Conservation (phyloP, 2,797 vertebrate genomes). For the Hipposideros larvatus region DNA sequence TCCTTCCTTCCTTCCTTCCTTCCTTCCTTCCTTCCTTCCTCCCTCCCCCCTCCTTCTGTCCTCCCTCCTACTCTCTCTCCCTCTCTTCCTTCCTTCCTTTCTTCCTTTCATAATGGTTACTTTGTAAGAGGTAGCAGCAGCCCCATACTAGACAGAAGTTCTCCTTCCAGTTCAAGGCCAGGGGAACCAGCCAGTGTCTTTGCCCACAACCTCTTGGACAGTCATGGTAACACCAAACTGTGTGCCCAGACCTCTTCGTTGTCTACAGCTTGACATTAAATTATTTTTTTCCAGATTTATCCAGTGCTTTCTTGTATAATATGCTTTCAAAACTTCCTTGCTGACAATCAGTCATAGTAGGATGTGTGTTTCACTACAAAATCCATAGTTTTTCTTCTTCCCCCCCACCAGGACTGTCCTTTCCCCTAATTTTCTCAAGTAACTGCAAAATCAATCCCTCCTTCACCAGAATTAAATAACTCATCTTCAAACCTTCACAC, state of each 20-base stretch:
- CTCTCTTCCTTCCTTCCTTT: no score
- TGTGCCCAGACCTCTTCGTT: neutral
- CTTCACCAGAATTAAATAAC: neutral
- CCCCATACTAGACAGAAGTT: neutral
- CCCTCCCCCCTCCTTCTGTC: neutral
- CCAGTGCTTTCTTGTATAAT: neutral
- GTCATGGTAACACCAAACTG: neutral
- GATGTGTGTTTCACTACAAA: neutral
- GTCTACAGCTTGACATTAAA: neutral
- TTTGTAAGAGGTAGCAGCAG: neutral
- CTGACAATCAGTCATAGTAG: neutral
- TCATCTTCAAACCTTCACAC: neutral
- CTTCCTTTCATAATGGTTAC: neutral
- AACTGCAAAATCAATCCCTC: neutral
- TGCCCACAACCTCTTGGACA: neutral
- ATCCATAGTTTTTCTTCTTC: neutral
- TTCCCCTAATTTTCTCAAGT: conserved; percentile 13
- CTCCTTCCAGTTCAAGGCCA: neutral
- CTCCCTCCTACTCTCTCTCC: no score
- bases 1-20: no score
- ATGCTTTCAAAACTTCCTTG: neutral
- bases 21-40: no score
- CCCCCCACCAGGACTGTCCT: neutral
- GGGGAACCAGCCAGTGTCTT: neutral
- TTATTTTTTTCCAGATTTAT: neutral